Percentiles rank a stretch among this genome's conserved stretches.
These are phyloP conservation scores for Indicator maculatus DNA, from an alignment of 2,113 vertebrate species.

Conservation along the genomic window DNA sequence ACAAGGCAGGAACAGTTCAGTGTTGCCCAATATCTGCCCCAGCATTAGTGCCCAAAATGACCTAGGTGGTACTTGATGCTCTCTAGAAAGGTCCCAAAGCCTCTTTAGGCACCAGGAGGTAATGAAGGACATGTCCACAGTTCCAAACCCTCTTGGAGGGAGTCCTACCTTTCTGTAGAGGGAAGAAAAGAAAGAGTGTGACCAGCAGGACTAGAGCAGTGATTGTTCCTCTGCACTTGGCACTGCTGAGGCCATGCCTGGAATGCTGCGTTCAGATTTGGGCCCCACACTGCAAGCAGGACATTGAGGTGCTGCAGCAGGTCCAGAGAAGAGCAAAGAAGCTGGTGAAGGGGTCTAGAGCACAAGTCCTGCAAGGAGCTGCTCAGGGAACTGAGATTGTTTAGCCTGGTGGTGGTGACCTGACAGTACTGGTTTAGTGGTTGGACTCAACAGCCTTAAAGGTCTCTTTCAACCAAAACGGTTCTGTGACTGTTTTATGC, in stretches of 20 bases:
- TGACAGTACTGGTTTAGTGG: background rate
- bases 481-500: background rate
- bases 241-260: too few species aligned
- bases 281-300: too few species aligned
- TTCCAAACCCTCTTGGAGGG: background rate
- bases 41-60: background rate
- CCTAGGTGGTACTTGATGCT: too few species aligned
- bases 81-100: accelerated
- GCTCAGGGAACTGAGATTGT: background rate
- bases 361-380: background rate
- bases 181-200: background rate
- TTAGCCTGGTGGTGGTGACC: background rate
- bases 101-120: background rate
- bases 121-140: too few species aligned
- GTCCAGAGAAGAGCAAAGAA: too few species aligned
- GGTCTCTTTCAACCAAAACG: background rate
- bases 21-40: background rate
- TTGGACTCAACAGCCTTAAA: background rate
- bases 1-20: background rate
- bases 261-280: too few species aligned
- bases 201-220: background rate
- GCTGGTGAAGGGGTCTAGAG: background rate
- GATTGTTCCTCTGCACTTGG: too few species aligned
- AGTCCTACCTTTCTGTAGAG: background rate
- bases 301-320: too few species aligned